A percentile compares a stretch with the other conserved stretches of the same genome.
These are phyloP conservation scores for Agrypnus murinus DNA, from an alignment of 2,888 invertebrate genomes.

Conservation along the genomic window DNA sequence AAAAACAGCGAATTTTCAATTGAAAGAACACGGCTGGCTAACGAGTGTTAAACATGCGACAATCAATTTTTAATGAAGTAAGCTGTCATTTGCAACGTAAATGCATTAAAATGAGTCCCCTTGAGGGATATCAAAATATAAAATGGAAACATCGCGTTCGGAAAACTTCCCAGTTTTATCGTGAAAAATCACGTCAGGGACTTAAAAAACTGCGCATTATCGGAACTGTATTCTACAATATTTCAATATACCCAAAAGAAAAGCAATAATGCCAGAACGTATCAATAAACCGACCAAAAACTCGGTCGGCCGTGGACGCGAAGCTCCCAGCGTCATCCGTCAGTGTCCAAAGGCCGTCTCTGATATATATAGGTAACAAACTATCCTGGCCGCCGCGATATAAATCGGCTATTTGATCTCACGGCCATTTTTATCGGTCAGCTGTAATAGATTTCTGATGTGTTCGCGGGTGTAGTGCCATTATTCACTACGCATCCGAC, in stretches of 20 bases:
- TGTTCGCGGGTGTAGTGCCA: conserved; percentile 60
- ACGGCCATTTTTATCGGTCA: conserved; percentile 64
- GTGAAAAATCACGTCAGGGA: conserved; percentile 19
- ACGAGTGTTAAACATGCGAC: neutral
- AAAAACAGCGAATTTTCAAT: no score
- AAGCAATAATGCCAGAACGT: conserved; percentile 61
- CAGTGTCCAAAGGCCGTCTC: conserved; percentile 61
- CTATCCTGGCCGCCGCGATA: conserved; percentile 61
- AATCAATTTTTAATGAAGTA: conserved; percentile 15
- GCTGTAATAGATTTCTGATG: conserved; percentile 63
- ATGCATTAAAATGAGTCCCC: conserved; percentile 1
- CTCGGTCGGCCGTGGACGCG: conserved; percentile 57
- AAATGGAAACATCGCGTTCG: neutral
- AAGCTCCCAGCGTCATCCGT: conserved; percentile 60
- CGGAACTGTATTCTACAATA: conserved; percentile 43
- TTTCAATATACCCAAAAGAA: conserved; percentile 56
- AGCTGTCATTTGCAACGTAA: conserved; percentile 4
- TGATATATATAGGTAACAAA: conserved; percentile 65
- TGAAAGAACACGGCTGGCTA: neutral
- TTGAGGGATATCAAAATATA: neutral
- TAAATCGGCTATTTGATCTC: conserved; percentile 66
- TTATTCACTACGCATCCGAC: conserved; percentile 60
- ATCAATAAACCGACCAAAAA: conserved; percentile 60
- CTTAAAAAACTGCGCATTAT: conserved; percentile 15
- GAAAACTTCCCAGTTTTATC: neutral